Evolutionary conservation across 2,113 vertebrate species (phyloP).

Genomic region (Dasyurus viverrinus): DNA sequence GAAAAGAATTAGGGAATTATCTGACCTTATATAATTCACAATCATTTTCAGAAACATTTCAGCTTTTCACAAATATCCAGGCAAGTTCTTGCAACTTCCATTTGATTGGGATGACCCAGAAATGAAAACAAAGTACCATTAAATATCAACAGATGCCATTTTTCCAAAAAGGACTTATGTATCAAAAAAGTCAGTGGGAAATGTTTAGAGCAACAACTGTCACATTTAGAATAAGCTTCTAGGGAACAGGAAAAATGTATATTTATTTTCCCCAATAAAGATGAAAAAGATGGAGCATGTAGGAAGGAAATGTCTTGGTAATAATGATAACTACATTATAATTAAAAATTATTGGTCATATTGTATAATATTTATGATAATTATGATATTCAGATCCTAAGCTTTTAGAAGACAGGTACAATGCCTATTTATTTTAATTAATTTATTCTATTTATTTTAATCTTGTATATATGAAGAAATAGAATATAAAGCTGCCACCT

Average conservation of each 20-base stretch:
- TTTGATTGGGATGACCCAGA: too few species aligned
- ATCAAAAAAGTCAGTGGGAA: background rate
- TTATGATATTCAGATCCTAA: background rate
- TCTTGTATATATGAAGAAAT: background rate
- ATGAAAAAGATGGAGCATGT: background rate
- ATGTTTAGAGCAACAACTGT: background rate
- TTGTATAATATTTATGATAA: background rate
- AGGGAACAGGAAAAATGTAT: background rate
- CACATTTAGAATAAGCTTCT: background rate
- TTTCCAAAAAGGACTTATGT: background rate
- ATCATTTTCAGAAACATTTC: background rate
- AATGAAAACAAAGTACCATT: too few species aligned
- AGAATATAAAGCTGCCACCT: background rate
- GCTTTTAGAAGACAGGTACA: background rate
- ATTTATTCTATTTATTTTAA: background rate
- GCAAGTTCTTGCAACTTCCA: background rate
- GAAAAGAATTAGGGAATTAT: background rate
- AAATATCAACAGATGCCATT: too few species aligned
- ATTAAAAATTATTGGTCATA: background rate
- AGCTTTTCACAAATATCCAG: background rate
- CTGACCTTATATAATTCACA: background rate
- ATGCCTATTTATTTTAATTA: background rate
- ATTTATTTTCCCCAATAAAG: background rate
- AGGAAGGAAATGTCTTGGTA: background rate
- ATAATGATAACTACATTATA: background rate